Base-by-base conservation (phyloP, 2,797 vertebrate genomes). In the Peromyscus aztecus region DNA sequence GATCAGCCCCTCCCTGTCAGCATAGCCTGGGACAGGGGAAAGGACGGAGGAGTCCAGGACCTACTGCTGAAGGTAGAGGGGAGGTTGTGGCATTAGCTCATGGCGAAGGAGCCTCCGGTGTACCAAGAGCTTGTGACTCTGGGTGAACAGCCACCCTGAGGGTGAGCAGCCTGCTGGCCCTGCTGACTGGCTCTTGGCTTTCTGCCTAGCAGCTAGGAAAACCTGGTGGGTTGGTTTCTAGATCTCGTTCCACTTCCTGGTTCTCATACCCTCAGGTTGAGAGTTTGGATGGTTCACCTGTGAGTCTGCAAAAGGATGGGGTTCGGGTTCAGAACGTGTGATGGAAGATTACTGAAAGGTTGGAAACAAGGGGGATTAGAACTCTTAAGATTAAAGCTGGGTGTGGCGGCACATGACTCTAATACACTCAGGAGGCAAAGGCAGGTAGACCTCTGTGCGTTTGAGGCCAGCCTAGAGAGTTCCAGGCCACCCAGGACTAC, bases 211-310 rank as follows among this genome's bases (percentile, higher is more conserved):
- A 61, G 55, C 85, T 65, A 59, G 85, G 73, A 78, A 90, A 92
- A 97, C 89, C 88, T 63, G 90, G 90, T 27, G 24, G 76, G 90
- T 93, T 86, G 52, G 94, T 96, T 97, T 96, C 84, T 55, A 73
- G 77, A 83, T 84, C 49, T 55, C 57, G 81, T 81, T 23, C 89
- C 89, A 71, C 71, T 96, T 97, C 89, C 96, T 97, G 78, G 23
- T 94, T 94, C 90, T 96, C 85, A 77, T 67, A 61, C 52, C 55
- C 86, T 90, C 75, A 27, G 6, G 77, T 77, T 61, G 88, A 94
- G 57, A 94, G 49, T 52, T 37, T 57, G 1, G 43, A 24, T 46
- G 24, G 69, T 77, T 87, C 55, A 65, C 92, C 24, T 46, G 34
- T 65, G 65, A 17, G 24, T 11, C 46, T 90, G 69, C n/a, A 52